Percentiles rank a stretch among this genome's conserved stretches.
Evolutionary conservation across 2,888 invertebrate species (phyloP).

Genomic region (Mesochorus sp.): DNA sequence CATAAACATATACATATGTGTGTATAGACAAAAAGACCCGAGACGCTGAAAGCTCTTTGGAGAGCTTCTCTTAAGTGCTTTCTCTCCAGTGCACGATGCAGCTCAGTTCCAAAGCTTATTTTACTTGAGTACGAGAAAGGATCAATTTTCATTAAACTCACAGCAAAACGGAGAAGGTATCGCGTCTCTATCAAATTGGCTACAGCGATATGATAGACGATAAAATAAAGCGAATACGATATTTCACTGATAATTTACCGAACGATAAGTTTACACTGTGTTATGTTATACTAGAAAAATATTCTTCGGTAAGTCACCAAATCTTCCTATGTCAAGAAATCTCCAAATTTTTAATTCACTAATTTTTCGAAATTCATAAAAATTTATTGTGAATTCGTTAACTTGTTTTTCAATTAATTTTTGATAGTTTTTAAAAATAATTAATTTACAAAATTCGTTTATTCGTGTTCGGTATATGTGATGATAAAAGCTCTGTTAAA

Average conservation of each 20-base stretch:
- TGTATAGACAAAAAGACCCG: background rate
- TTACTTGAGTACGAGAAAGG: background rate
- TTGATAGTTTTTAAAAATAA: too few species aligned
- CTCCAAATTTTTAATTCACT: too few species aligned
- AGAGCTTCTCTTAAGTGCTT: conserved; percentile 33
- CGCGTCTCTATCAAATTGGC: background rate
- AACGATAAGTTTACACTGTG: background rate
- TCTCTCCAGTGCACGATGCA: background rate
- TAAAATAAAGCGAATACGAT: conserved; percentile 14
- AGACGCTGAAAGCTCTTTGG: background rate
- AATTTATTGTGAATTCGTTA: too few species aligned
- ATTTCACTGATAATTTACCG: conserved; percentile 31
- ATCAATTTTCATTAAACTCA: conserved; percentile 38
- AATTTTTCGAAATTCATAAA: too few species aligned
- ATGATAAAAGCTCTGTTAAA: too few species aligned
- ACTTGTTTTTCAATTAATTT: too few species aligned
- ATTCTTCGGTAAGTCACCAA: background rate
- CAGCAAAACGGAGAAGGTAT: conserved; percentile 3
- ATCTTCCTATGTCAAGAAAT: too few species aligned
- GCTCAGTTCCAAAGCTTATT: background rate
- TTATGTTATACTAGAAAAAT: background rate
- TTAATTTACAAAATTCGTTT: too few species aligned
- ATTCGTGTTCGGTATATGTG: too few species aligned
- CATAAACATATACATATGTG: background rate
- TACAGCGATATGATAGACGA: background rate